Evolutionary conservation across 2,888 invertebrate genomes (phyloP).

Genomic region (Netelia inedita): DNA sequence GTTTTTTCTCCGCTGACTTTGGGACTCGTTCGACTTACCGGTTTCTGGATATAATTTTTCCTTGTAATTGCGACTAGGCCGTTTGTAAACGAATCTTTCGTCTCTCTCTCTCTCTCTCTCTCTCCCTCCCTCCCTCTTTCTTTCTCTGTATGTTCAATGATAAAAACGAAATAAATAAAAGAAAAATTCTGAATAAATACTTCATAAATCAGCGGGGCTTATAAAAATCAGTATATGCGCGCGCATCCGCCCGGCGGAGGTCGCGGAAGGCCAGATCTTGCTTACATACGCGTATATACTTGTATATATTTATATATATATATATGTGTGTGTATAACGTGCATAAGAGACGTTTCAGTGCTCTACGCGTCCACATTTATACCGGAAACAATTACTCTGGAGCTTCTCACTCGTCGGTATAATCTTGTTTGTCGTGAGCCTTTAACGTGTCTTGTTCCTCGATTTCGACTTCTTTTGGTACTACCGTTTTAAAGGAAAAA

Average conservation of each 20-base stretch:
- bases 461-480: not conserved
- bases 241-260: constrained; percentile 30
- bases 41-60: constrained; percentile 49
- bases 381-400: constrained; percentile 56
- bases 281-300: not conserved
- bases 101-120: not conserved
- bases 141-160: constrained; percentile 21
- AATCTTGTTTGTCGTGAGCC: constrained; percentile 8
- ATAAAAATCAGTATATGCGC: constrained; percentile 48
- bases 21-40: constrained; percentile 39
- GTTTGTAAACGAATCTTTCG: not conserved
- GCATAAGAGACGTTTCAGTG: constrained; percentile 18
- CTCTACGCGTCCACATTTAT: constrained; percentile 1
- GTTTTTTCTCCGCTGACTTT: constrained; percentile 38
- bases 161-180: constrained; percentile 18
- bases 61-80: constrained; percentile 19
- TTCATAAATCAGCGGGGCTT: constrained; percentile 57
- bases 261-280: constrained; percentile 21
- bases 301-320: not conserved
- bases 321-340: not conserved
- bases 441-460: not conserved
- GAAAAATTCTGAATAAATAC: constrained; percentile 52
- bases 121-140: too few relatives aligned
- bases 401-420: constrained; percentile 43
- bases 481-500: not conserved